phyloP scores from a whole-genome alignment of 2,888 invertebrate genomes.

The Rhaphigaster nebulosa region DNA sequence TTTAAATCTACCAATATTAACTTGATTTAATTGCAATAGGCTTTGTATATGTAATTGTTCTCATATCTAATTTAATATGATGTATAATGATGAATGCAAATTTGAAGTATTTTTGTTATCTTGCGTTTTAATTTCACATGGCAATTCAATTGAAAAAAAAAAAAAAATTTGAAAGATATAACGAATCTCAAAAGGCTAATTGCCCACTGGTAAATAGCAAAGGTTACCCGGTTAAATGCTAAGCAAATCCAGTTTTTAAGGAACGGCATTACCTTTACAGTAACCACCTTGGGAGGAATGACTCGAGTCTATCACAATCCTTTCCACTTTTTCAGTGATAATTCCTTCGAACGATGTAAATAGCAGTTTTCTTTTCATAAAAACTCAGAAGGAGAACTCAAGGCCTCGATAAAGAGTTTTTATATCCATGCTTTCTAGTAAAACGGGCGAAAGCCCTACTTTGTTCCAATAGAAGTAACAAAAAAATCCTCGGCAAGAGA shows the following conservation, averaged over 20 bases:
- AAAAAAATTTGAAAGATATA: neutral
- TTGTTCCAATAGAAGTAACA: constrained; percentile 51
- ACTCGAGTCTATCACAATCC: neutral
- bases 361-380: constrained; percentile 37
- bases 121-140: no score
- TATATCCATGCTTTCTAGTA: constrained; percentile 52
- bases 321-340: neutral
- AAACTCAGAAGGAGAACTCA: neutral
- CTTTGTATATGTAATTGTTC: no score
- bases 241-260: neutral
- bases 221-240: neutral
- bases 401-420: constrained; percentile 51
- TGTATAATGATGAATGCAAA: no score
- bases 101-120: no score
- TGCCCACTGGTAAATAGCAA: neutral
- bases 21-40: no score
- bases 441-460: constrained; percentile 58
- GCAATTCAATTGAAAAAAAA: neutral
- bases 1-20: no score
- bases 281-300: neutral
- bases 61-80: no score
- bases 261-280: neutral
- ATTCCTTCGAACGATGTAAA: constrained; percentile 25
- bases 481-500: constrained; percentile 18
- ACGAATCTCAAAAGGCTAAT: neutral